phyloP scores from a whole-genome alignment of 2,797 vertebrate genomes.

The Crax fasciolata region DNA sequence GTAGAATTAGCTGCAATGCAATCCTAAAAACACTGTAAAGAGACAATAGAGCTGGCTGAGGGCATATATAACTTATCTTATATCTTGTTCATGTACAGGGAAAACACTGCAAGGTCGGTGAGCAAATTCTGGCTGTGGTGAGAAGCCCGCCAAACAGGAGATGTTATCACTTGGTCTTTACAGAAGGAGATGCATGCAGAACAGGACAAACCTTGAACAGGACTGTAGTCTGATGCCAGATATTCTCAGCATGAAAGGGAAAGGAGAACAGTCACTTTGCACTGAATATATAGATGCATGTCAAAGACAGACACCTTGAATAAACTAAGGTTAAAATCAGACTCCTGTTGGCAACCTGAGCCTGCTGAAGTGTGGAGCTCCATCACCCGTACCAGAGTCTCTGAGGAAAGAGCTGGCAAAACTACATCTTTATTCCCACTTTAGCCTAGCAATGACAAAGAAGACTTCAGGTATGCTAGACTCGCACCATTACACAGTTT shows the following conservation, averaged over 20 bases:
- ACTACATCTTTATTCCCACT: not conserved
- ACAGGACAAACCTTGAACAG: not conserved
- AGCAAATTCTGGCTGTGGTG: not conserved
- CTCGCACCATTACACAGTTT: not conserved
- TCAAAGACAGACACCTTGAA: not conserved
- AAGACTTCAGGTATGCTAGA: not conserved
- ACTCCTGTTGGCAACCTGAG: not conserved
- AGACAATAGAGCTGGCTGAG: not conserved
- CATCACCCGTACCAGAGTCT: not conserved
- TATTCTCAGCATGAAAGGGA: not conserved
- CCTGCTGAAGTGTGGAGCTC: conserved; percentile 25
- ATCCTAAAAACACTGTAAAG: not conserved
- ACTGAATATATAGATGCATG: not conserved
- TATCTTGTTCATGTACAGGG: not conserved
- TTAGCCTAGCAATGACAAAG: not conserved
- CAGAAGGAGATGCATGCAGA: not conserved
- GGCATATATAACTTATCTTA: not conserved
- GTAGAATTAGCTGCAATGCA: not conserved
- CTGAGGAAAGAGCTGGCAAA: conserved; percentile 1
- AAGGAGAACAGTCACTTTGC: not conserved
- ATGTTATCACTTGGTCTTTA: not conserved
- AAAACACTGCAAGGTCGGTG: not conserved
- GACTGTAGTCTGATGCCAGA: not conserved
- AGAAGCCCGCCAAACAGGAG: not conserved
- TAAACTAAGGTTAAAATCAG: conserved; percentile 33